Evolutionary conservation across 2,113 vertebrate species (phyloP).

Genomic region (Natator depressus): DNA sequence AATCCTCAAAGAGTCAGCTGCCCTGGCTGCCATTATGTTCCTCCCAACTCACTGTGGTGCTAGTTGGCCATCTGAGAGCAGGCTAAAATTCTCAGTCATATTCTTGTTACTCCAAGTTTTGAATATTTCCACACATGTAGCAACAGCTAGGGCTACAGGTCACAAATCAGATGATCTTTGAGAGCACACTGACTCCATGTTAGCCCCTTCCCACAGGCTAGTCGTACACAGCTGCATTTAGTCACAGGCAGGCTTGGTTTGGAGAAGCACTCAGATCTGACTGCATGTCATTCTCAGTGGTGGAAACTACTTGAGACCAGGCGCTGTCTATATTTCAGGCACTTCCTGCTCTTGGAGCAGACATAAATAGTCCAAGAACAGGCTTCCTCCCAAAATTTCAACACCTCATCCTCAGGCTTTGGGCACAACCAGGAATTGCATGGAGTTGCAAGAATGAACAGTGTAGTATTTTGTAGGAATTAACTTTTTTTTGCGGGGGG

Average conservation of each 20-base stretch:
- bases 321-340: neutral
- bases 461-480: neutral
- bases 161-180: neutral
- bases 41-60: neutral
- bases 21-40: neutral
- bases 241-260: neutral
- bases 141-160: neutral
- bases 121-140: neutral
- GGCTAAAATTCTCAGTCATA: no score
- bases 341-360: neutral
- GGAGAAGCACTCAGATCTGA: neutral
- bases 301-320: fast-evolving
- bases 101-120: neutral
- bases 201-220: neutral
- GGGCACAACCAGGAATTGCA: neutral
- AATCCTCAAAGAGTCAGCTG: neutral
- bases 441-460: neutral
- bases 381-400: neutral
- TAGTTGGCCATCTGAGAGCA: neutral
- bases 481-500: neutral
- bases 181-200: neutral
- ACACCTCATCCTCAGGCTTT: neutral
- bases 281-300: neutral
- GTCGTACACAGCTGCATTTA: neutral
- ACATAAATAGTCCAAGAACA: neutral